Evolutionary conservation across 1,140 invertebrate genomes (phyloP), one percentile per base, ranked within the genome.

Genomic region (Araneus ventricosus): DNA sequence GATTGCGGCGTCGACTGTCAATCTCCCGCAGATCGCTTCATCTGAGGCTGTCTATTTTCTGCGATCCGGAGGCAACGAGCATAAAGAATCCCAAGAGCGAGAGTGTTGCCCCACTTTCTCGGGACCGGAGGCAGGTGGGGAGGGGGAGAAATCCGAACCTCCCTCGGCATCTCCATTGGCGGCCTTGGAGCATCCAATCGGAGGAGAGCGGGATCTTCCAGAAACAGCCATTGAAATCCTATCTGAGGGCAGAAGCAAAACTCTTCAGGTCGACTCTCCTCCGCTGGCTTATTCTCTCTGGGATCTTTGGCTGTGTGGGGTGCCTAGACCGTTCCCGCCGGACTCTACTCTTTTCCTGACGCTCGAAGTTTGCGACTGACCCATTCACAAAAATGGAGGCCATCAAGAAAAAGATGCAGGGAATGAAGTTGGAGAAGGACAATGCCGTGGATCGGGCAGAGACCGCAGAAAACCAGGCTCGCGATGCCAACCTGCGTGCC

Each of bases 351-450:
- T 79, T 59, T 70, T 45, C 45, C n/a, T 52, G 37, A 22, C 6
- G 20, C 34, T 57, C 34, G 41, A 57, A 27, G 37, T 88, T 88
- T 70, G 39, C 91, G 91, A 93, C 30, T 85, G 67, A 88, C 84
- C 27, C 39, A 70, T 27, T 82, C 59, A 30, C 27, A 61, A 94
- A 94, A 93, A 99, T 99, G 99, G 99, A 99, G 97, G 98, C 98
- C 96, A 99, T 99, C 97, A 99, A 99, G 97, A 99, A 99, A 98
- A 99, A 99, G 97, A 99, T 99, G 99, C 98, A 99, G 97, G 98
- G 98, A 96, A 99, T 99, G 98, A 99, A 99, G 97, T 97, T 99
- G 96, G 99, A 99, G 97, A 99, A 99, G 97, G 99, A 99, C 96
- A 99, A 99, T 96, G 99, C 98, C 95, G 97, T 99, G 96, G 99